Conservation (phyloP, 1,140 invertebrate species). For the Cotesia chilonis region DNA sequence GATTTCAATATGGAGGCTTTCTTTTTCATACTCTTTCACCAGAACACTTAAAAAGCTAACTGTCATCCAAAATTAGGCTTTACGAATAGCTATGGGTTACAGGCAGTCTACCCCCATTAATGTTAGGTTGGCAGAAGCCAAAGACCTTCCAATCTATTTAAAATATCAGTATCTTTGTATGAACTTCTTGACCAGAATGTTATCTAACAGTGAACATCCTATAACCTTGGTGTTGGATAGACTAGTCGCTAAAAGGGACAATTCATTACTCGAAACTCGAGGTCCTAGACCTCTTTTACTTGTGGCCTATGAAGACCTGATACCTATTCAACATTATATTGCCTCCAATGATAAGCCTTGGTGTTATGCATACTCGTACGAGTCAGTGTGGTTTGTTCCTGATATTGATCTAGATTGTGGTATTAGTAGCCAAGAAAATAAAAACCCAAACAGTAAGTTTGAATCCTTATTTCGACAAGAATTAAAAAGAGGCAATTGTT, state of each 20-base stretch:
- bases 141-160: background rate
- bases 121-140: slow-evolving; percentile 37
- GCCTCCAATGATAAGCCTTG: background rate
- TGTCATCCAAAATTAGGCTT: too few relatives aligned
- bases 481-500: background rate
- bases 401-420: background rate
- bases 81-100: slow-evolving; percentile 22
- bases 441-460: background rate
- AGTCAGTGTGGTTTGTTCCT: background rate
- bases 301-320: slow-evolving; percentile 11
- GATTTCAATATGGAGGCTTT: background rate
- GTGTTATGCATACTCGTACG: slow-evolving; percentile 16
- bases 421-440: background rate
- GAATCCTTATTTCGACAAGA: slow-evolving; percentile 1
- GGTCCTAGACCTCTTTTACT: too few relatives aligned
- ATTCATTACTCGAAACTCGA: too few relatives aligned
- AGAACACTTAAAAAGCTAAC: too few relatives aligned
- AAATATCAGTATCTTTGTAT: slow-evolving; percentile 19
- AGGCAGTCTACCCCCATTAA: slow-evolving; percentile 33
- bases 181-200: slow-evolving; percentile 11
- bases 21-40: too few relatives aligned
- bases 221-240: too few relatives aligned
- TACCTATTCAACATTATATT: background rate
- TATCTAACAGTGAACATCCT: background rate
- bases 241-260: too few relatives aligned